phyloP scores from a whole-genome alignment of 2,113 vertebrate genomes.

The Microtus oregoni region DNA sequence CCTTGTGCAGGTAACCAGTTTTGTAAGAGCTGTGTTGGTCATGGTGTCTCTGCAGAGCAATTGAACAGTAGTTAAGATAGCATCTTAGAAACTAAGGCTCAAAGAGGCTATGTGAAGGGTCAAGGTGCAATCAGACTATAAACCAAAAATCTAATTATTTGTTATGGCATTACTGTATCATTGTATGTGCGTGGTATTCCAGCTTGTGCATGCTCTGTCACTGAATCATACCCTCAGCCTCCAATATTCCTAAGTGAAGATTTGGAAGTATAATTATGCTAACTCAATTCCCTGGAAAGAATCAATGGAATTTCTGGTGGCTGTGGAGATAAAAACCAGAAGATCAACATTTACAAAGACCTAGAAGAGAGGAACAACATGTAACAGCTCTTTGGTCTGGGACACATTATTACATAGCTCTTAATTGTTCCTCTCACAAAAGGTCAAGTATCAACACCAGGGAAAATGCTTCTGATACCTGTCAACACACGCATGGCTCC shows the following conservation, averaged over 20 bases:
- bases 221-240: neutral
- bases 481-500: conserved; percentile 99
- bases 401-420: neutral
- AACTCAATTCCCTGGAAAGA: neutral
- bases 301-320: neutral
- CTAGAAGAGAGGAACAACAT: neutral
- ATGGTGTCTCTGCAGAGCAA: neutral
- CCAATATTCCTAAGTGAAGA: neutral
- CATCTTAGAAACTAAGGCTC: neutral
- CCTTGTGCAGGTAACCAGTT: neutral
- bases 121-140: neutral
- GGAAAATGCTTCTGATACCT: conserved; percentile 85
- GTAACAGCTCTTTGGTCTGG: neutral
- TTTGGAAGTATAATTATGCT: neutral
- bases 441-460: neutral
- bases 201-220: neutral
- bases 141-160: neutral
- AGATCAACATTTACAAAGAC: neutral
- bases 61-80: neutral
- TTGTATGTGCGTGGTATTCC: neutral
- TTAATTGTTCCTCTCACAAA: neutral
- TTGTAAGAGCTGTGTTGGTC: neutral
- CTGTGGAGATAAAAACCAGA: neutral
- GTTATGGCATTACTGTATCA: neutral
- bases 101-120: neutral